Evolutionary conservation across 2,797 vertebrate genomes (phyloP), one percentile per base, ranked within the genome.

Genomic region (Coranthus polyacanthus): DNA sequence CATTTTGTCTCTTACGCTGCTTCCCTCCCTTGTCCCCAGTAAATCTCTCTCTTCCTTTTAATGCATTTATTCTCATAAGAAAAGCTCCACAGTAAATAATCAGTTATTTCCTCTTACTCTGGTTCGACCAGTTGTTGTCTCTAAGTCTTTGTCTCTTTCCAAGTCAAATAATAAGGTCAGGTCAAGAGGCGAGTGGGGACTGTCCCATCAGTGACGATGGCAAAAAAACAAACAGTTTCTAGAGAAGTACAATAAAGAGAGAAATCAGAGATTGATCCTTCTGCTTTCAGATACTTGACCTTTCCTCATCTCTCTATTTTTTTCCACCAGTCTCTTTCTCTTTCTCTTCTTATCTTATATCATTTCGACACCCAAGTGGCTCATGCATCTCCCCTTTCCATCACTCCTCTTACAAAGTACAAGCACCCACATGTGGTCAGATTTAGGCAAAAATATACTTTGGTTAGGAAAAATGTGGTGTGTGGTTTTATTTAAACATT

Each of bases 211-310:
- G 60, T 37, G 66, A 54, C 53, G 32, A 42, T 72, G 42, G 16
- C 58, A 46, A 49, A 13, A 64, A 71, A 78, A 73, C 52, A 74
- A 73, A 64, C 49, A 0, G 2, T 45, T 56, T n/a, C n/a, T n/a
- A n/a, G n/a, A n/a, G n/a, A 74, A 47, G 74, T 76, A n/a, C n/a
- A 79, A 73, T 70, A 65, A 63, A 82, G 61, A 56, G 18, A 26
- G 52, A 38, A 44, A 64, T 68, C 63, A 46, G 60, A 68, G 42
- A 76, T 59, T 72, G 55, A 69, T 82, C 76, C 58, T 79, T 44
- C 73, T 76, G 55, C 77, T 72, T 72, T 74, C 42, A 56, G 58
- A 62, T 54, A 64, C 84, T 84, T 69, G 85, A 89, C 87, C 81
- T 84, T 74, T 84, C 60, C 16, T 49, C 66, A 11, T 82, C 62